Evolutionary conservation across 2,888 invertebrate species (phyloP), one percentile per base, ranked within the genome.

Genomic region (Aromia moschata): DNA sequence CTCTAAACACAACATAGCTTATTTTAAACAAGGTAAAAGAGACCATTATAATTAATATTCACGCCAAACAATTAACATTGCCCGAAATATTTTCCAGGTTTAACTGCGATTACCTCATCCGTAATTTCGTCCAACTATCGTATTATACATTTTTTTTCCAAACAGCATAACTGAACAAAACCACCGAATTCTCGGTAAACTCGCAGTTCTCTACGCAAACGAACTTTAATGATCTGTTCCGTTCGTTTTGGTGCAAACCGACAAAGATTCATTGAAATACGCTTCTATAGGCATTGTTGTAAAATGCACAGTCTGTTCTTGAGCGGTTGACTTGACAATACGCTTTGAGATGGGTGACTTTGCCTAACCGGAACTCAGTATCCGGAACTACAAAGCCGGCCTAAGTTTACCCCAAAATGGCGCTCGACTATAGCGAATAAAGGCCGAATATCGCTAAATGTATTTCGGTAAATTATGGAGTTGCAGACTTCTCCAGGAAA

Each of bases 281-380:
- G 31, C n/a, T 45, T 51, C 43, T 52, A 45, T 52, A 15, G 60
- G 51, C 52, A 69, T 67, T 69, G 69, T 69, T 65, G 36, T 56
- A 56, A 67, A 67, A 64, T 61, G 63, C 60, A 57, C 61, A 61
- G 57, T 56, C 54, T 63, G 69, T 68, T 69, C 69, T 69, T 68
- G 68, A 67, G 55, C 65, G 65, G 62, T 67, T 64, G 64, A 66
- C 65, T 65, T 62, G 62, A 64, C 65, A 66, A 64, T 66, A 64
- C 62, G 65, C 47, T 66, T 61, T 37, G 63, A 64, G 61, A 63
- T 65, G 63, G 61, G 56, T 58, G 63, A 59, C 58, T 65, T 57
- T 61, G 59, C 61, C 51, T 60, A 57, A 57, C 65, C 65, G 65
- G 65, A 65, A 65, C 60, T 14, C 25, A 33, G 31, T 56, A 61